Conservation (phyloP, 2,113 vertebrate genomes). For the Indicator maculatus region DNA sequence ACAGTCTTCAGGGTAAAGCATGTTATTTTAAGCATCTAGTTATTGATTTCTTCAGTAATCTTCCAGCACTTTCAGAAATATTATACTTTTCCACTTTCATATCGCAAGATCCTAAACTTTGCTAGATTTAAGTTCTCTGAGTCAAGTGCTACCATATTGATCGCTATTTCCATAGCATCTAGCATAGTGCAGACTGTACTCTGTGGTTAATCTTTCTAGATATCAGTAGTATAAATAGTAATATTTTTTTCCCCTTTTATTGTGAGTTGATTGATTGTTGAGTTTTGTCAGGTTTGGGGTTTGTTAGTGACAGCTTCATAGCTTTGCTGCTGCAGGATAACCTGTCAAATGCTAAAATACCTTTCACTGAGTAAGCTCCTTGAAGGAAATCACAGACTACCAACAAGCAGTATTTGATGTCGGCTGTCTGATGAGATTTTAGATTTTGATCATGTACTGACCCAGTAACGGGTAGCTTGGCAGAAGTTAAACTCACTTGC, state of each 20-base stretch:
- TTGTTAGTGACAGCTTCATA: background rate
- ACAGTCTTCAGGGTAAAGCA: background rate
- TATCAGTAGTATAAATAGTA: background rate
- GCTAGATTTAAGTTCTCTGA: background rate
- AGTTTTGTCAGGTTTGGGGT: background rate
- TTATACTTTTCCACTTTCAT: background rate
- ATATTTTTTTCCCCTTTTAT: accelerated
- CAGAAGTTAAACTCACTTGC: no score
- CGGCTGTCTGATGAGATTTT: background rate
- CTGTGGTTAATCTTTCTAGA: background rate
- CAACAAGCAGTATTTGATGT: background rate
- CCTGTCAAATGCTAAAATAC: background rate
- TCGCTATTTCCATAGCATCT: background rate
- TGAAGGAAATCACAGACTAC: background rate
- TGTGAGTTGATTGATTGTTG: accelerated
- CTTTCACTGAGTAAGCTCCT: background rate
- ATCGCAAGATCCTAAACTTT: background rate
- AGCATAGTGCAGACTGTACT: background rate
- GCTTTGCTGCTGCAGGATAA: background rate
- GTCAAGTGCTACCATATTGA: accelerated
- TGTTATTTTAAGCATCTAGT: background rate
- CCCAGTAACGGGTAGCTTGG: no score
- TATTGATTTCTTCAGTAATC: background rate
- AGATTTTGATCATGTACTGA: background rate
- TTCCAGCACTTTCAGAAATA: background rate